phyloP scores from a whole-genome alignment of 2,797 vertebrate genomes.

The Myotis planiceps region DNA sequence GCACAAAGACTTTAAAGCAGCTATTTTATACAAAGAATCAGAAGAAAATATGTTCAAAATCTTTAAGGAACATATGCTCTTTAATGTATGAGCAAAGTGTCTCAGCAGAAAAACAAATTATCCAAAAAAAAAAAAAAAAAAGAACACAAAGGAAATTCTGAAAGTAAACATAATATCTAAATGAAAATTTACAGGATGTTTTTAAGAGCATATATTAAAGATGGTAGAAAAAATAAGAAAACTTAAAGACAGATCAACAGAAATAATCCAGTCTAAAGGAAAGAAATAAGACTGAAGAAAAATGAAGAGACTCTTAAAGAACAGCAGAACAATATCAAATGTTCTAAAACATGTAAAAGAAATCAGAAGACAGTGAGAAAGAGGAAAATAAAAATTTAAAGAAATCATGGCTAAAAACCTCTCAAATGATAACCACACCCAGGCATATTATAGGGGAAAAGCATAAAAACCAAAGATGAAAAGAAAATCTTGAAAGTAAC shows the following conservation, averaged over 20 bases:
- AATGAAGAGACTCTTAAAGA: not conserved
- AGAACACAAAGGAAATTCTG: not conserved
- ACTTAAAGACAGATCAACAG: not conserved
- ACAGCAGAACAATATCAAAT: not conserved
- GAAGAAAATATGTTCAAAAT: not conserved
- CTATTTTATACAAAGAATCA: not conserved
- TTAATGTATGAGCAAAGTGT: not conserved
- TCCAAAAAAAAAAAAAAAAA: not conserved
- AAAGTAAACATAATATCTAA: not conserved
- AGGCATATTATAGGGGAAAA: not conserved
- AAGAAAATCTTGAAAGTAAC: not conserved
- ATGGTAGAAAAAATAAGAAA: not conserved
- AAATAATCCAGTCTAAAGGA: not conserved
- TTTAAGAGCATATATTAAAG: not conserved
- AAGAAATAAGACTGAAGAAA: not conserved
- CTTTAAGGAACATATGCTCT: not conserved
- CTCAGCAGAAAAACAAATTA: not conserved
- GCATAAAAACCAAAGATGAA: not conserved
- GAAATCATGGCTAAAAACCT: not conserved
- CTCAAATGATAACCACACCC: not conserved
- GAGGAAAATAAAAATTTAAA: not conserved
- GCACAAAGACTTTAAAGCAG: not conserved
- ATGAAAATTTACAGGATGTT: not conserved
- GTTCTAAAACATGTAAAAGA: not conserved
- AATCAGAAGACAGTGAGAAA: not conserved